Conservation (phyloP, 2,797 vertebrate genomes). For the Acanthis flammea region DNA sequence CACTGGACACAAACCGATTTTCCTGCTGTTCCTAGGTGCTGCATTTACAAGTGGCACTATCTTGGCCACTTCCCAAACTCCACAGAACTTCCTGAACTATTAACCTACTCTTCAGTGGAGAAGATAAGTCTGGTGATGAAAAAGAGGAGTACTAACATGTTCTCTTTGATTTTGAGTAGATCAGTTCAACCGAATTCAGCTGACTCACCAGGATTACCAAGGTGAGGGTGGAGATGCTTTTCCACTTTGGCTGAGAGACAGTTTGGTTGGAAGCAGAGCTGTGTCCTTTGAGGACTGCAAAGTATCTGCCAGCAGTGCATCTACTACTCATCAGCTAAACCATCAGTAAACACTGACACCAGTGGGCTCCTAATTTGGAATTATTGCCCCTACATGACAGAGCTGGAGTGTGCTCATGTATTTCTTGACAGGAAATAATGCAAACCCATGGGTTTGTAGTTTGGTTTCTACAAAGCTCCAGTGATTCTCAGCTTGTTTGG, state of each 20-base stretch:
- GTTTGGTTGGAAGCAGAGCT: background rate
- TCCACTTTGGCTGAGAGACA: background rate
- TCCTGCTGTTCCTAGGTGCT: background rate
- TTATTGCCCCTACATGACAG: background rate
- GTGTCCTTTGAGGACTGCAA: background rate
- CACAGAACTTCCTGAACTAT: constrained; percentile 9
- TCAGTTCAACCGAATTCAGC: background rate
- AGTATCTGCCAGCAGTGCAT: background rate
- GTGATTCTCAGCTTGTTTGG: background rate
- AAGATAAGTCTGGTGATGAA: constrained; percentile 29
- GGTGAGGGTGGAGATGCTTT: background rate
- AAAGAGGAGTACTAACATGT: background rate
- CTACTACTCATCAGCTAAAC: background rate
- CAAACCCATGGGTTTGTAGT: background rate
- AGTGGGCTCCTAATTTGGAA: background rate
- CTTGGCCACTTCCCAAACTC: background rate
- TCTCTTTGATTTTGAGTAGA: background rate
- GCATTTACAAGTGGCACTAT: background rate
- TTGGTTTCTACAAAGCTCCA: background rate
- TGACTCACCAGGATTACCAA: background rate
- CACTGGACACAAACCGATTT: background rate
- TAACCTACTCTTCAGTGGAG: background rate
- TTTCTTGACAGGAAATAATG: background rate
- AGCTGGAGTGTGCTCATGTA: background rate
- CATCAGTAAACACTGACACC: background rate